These are phyloP conservation scores for Microtus montanus DNA, from an alignment of 2,113 vertebrate species.

Conservation along the genomic window DNA sequence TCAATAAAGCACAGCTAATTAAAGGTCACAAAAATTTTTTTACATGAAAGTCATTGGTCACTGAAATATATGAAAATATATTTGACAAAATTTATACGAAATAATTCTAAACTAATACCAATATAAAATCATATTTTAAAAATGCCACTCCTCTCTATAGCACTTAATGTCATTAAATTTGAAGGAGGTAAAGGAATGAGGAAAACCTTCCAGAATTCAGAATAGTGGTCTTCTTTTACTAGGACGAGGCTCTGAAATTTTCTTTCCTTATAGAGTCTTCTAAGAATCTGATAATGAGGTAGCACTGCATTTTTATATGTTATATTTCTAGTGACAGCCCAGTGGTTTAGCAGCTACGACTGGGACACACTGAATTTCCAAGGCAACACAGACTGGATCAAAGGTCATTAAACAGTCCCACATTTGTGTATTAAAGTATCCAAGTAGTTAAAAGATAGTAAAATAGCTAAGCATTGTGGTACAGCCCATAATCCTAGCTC, in stretches of 20 bases:
- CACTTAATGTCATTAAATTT: not conserved
- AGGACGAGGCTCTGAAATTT: not conserved
- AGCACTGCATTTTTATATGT: not conserved
- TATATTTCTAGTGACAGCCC: not conserved
- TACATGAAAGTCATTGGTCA: constrained; percentile 24
- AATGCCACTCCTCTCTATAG: constrained; percentile 1
- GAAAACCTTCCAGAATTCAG: not conserved
- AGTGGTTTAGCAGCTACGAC: constrained; percentile 25
- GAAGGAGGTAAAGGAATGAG: not conserved
- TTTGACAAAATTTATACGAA: not conserved
- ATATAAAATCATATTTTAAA: not conserved
- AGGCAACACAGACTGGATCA: constrained; percentile 1
- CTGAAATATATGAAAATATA: constrained; percentile 17
- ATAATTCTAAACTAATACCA: constrained; percentile 30
- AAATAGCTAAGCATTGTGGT: not conserved
- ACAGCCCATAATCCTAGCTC: not conserved
- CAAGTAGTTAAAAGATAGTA: constrained; percentile 35
- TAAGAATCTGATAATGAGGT: not conserved
- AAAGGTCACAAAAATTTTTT: constrained; percentile 25
- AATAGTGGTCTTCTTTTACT: not conserved
- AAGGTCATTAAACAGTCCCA: not conserved
- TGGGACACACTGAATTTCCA: constrained; percentile 40
- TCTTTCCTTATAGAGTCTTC: not conserved
- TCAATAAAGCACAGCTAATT: constrained; percentile 36
- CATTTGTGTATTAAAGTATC: not conserved